Evolutionary conservation across 1,140 invertebrate genomes (phyloP), one percentile per base, ranked within the genome.

Genomic region (Nylanderia fulva): DNA sequence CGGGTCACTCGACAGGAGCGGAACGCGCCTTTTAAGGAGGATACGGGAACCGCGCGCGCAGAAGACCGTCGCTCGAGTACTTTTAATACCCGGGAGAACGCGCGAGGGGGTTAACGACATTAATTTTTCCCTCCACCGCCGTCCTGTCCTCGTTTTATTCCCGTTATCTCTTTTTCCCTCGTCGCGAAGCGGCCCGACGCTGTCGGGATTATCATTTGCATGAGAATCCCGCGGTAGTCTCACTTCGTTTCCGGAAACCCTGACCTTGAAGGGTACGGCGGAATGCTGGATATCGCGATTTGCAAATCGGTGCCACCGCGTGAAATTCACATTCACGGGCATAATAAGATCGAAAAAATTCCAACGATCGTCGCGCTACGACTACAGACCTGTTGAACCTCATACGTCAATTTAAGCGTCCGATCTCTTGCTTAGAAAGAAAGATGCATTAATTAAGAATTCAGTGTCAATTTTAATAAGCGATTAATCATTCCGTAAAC

Each of bases 21-120:
- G 64, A 39, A 42, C 88, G 72, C 45, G 69, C 83, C 61, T 91
- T 91, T 91, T 89, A 91, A 91, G 88, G 85, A 85, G 75, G 82
- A 84, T 75, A 74, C 86, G 83, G 85, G 84, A 89, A 87, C 86
- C 85, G 85, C 84, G 85, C 85, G 85, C 82, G 85, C 85, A 86
- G 83, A 91, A 89, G 86, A 86, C 87, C 88, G 77, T 75, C 83
- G 84, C 85, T 86, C 68, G 91, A 90, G 85, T 87, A 92, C 91
- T 92, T 92, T 92, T 92, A 92, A 92, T 92, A 88, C 88, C 83
- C 84, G 64, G 71, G 86, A 92, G 87, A 89, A 92, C 89, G 85
- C 87, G 66, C 87, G 48, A 86, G 84, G 80, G 52, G 88, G 88
- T 92, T 92, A 91, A 92, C 68, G 85, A 85, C 80, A 91, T 92